These are phyloP conservation scores for Thamnophis sirtalis DNA, from an alignment of 2,113 vertebrate genomes.

Conservation along the genomic window DNA sequence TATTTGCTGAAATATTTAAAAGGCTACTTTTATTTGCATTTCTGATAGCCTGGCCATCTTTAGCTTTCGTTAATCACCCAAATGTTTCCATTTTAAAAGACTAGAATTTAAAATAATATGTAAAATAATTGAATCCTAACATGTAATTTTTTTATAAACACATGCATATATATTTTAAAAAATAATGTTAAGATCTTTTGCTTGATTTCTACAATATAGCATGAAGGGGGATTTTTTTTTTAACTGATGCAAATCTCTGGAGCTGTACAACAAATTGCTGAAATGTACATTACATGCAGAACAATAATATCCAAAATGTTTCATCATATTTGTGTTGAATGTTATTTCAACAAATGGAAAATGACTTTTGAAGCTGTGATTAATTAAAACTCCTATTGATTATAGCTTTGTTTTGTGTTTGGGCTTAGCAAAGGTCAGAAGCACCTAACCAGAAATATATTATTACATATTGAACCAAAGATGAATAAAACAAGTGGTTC, in stretches of 20 bases:
- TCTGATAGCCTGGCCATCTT: neutral
- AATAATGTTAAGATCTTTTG: neutral
- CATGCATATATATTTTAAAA: neutral
- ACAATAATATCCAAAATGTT: neutral
- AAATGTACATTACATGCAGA: neutral
- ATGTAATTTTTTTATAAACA: neutral
- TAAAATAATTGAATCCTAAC: neutral
- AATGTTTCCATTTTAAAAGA: neutral
- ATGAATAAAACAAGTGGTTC: constrained; percentile 51
- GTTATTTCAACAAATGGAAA: neutral
- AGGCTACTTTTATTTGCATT: neutral
- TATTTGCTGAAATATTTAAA: neutral
- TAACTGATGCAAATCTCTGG: neutral
- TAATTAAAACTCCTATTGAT: neutral
- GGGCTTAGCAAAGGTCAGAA: constrained; percentile 29
- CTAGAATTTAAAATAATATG: neutral
- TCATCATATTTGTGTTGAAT: neutral
- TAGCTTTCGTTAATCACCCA: neutral
- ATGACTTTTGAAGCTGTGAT: neutral
- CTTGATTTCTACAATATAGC: neutral
- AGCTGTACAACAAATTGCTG: neutral
- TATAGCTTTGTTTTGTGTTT: neutral
- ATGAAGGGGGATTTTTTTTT: neutral
- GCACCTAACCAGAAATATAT: constrained; percentile 25
- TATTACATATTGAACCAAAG: constrained; percentile 29